phyloP scores from a whole-genome alignment of 2,888 invertebrate genomes.

The Phorcus lineatus region DNA sequence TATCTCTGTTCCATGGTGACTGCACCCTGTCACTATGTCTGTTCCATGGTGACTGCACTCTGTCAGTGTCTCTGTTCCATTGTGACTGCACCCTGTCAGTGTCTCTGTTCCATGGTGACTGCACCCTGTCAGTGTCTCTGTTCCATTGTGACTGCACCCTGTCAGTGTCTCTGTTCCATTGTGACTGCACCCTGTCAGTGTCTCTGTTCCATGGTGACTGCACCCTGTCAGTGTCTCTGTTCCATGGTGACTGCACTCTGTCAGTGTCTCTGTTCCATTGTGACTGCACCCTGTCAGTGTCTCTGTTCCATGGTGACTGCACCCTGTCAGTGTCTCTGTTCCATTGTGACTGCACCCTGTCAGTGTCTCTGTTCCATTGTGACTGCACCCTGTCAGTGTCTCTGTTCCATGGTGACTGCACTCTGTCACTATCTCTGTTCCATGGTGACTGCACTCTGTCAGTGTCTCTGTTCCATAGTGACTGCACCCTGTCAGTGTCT shows the following conservation, averaged over 20 bases:
- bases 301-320: slow-evolving; percentile 85
- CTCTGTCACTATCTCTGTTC: slow-evolving; percentile 87
- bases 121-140: slow-evolving; percentile 85
- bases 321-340: slow-evolving; percentile 84
- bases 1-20: slow-evolving; percentile 87
- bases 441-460: slow-evolving; percentile 79
- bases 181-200: slow-evolving; percentile 81
- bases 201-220: slow-evolving; percentile 85
- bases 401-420: slow-evolving; percentile 85
- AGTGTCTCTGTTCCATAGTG: neutral
- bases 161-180: slow-evolving; percentile 86
- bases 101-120: slow-evolving; percentile 86
- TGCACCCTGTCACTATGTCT: slow-evolving; percentile 85
- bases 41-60: slow-evolving; percentile 84
- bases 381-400: slow-evolving; percentile 81
- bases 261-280: slow-evolving; percentile 86
- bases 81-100: slow-evolving; percentile 82
- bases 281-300: slow-evolving; percentile 81
- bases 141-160: slow-evolving; percentile 83
- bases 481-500: neutral
- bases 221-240: slow-evolving; percentile 86
- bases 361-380: slow-evolving; percentile 87
- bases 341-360: slow-evolving; percentile 85
- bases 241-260: slow-evolving; percentile 85
- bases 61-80: slow-evolving; percentile 87